Conservation (phyloP, 2,888 invertebrate genomes). For the Drosophila mimetica region DNA sequence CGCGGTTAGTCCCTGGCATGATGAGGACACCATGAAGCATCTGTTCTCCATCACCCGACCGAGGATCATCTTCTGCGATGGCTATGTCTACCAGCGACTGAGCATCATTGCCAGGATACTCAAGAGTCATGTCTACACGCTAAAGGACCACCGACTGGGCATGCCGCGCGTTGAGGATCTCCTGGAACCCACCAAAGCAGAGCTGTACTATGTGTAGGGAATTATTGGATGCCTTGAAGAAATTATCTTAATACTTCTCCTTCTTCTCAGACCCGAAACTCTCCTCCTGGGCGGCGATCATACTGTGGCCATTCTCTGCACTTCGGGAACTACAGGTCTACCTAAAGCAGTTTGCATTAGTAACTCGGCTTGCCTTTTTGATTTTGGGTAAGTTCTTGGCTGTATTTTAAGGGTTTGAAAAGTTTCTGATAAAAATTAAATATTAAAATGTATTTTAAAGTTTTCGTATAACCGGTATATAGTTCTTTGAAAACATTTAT, state of each 20-base stretch:
- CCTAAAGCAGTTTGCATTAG: conserved; percentile 82
- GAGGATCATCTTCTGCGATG: conserved; percentile 82
- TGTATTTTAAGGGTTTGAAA: not conserved
- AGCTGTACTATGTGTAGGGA: conserved; percentile 77
- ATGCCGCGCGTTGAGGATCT: conserved; percentile 76
- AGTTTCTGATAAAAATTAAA: too few relatives aligned
- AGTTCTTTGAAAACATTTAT: too few relatives aligned
- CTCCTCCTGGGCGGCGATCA: conserved; percentile 79
- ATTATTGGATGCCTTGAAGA: too few relatives aligned
- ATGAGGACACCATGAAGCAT: conserved; percentile 78
- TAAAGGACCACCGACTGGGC: conserved; percentile 71
- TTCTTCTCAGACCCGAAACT: conserved; percentile 64
- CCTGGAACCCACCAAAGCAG: conserved; percentile 70
- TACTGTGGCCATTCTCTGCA: conserved; percentile 80
- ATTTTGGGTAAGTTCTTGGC: conserved; percentile 67
- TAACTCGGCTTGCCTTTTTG: conserved; percentile 77
- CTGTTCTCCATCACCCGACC: conserved; percentile 81
- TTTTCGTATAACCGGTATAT: too few relatives aligned
- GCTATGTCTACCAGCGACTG: conserved; percentile 67
- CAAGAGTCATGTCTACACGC: conserved; percentile 70
- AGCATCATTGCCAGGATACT: conserved; percentile 70
- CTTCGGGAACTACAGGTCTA: conserved; percentile 81
- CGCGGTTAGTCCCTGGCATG: conserved; percentile 78
- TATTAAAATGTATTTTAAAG: too few relatives aligned
- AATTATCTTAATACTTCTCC: not conserved